These are phyloP conservation scores for Eclectus roratus DNA, from an alignment of 2,113 vertebrate species.

Conservation along the genomic window DNA sequence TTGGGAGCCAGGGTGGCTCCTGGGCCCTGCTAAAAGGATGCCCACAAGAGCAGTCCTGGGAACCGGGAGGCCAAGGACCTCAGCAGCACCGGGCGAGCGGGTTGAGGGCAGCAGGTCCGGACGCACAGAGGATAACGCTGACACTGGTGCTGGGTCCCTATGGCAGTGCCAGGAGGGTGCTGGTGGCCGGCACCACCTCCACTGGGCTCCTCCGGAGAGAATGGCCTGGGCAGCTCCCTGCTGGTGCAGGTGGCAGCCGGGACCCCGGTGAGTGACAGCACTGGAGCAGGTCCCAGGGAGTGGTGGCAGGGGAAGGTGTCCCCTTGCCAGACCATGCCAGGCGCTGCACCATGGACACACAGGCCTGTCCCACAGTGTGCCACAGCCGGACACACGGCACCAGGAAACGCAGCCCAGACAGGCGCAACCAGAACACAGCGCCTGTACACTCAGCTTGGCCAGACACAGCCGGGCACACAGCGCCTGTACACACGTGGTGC, in stretches of 20 bases:
- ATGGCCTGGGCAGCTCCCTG: not conserved
- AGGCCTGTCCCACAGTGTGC: rapidly evolving
- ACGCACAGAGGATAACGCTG: not conserved
- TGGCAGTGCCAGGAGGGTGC: not conserved
- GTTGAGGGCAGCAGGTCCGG: not conserved
- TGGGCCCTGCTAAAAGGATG: rapidly evolving
- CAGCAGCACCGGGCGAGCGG: not conserved
- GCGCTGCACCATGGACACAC: not conserved
- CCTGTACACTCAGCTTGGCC: not conserved
- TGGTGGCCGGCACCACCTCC: not conserved
- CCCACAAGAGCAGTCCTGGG: not conserved
- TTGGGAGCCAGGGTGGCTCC: rapidly evolving
- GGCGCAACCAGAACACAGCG: not conserved
- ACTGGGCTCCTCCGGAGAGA: not conserved
- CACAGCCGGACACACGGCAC: rapidly evolving
- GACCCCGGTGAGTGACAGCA: not conserved
- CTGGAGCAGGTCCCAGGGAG: rapidly evolving
- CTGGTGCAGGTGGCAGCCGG: rapidly evolving
- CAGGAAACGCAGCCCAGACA: not conserved
- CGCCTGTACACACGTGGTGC: not conserved
- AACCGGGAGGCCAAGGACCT: rapidly evolving
- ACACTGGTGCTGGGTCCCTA: not conserved
- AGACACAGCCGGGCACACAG: not conserved
- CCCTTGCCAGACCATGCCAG: not conserved
- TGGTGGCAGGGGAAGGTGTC: not conserved